Conservation (phyloP, 2,113 vertebrate species). For the Neodontobutis hainanensis region DNA sequence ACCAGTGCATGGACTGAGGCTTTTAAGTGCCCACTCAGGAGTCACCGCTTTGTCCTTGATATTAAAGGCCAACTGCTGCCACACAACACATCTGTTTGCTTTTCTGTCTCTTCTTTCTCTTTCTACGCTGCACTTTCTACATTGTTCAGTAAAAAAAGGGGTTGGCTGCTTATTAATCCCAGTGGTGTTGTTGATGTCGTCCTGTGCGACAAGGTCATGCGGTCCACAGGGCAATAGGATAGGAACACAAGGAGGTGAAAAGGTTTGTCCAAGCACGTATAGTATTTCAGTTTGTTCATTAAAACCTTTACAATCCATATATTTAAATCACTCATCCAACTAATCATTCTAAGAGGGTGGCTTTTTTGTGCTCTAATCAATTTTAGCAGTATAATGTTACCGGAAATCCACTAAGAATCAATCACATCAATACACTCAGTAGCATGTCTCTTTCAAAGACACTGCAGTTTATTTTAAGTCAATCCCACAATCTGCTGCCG, state of each 20-base stretch:
- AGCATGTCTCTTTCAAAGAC: background rate
- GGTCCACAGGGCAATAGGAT: background rate
- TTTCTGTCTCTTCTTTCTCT: background rate
- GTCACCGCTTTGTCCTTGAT: conserved; percentile 8
- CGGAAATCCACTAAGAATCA: background rate
- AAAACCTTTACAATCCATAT: conserved; percentile 2
- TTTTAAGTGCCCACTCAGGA: conserved; percentile 35
- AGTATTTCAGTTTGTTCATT: conserved; percentile 2
- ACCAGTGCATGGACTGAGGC: conserved; percentile 38
- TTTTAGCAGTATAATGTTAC: background rate
- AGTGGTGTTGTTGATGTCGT: conserved; percentile 6
- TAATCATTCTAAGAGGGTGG: background rate
- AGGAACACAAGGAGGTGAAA: background rate
- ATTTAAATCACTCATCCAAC: background rate
- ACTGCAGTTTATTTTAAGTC: conserved; percentile 6
- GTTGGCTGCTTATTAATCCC: background rate
- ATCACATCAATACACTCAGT: background rate
- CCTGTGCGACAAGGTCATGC: background rate
- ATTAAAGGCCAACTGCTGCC: conserved; percentile 31
- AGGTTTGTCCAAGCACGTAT: background rate
- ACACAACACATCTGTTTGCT: background rate
- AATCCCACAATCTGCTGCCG: conserved; percentile 9
- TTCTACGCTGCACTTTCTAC: background rate
- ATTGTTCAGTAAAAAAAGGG: background rate
- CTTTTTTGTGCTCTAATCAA: background rate